Evolutionary conservation across 2,797 vertebrate species (phyloP).

Genomic region (Megaceryle alcyon): DNA sequence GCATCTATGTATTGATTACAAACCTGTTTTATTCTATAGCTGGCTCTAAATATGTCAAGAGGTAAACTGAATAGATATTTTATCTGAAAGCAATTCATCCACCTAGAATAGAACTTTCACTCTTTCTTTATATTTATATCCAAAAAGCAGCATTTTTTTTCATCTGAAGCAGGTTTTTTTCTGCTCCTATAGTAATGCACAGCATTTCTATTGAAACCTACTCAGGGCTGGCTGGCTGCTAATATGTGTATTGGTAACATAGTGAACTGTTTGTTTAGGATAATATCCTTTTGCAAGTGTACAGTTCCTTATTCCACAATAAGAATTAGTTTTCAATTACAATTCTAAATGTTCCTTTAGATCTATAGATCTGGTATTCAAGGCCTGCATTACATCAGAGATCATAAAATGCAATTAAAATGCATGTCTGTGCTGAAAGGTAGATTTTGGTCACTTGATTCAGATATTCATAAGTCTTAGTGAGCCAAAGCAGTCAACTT

Average conservation of each 20-base stretch:
- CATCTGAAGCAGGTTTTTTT: background rate
- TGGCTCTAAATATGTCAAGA: background rate
- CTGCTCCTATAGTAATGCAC: background rate
- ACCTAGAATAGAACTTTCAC: background rate
- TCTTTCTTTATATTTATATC: background rate
- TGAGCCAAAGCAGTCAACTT: background rate
- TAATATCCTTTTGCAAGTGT: background rate
- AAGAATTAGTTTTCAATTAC: background rate
- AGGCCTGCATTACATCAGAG: background rate
- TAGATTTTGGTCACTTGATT: background rate
- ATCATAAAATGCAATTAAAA: background rate
- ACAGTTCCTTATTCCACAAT: background rate
- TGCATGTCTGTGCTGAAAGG: background rate
- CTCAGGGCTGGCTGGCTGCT: background rate
- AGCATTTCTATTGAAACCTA: background rate
- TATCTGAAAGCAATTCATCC: background rate
- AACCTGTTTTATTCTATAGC: background rate
- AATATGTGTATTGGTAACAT: accelerated
- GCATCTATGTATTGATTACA: background rate
- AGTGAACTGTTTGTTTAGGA: background rate
- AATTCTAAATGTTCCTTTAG: background rate
- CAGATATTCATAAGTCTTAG: background rate
- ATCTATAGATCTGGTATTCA: background rate
- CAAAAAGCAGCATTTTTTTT: background rate
- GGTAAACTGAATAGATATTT: background rate